Conservation (phyloP, 2,888 invertebrate genomes). For the Timema cristinae region DNA sequence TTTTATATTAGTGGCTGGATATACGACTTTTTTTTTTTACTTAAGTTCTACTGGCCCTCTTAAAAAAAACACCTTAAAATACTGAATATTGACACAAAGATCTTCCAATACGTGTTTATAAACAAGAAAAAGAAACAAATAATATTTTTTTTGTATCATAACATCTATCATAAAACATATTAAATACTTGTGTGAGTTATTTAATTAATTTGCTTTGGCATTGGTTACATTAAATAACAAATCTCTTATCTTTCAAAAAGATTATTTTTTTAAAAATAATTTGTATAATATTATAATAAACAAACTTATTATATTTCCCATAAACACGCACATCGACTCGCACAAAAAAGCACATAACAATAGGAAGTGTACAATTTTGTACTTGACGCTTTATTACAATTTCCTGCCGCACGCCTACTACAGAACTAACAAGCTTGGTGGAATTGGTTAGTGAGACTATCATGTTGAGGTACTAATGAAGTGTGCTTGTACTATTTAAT, state of each 20-base stretch:
- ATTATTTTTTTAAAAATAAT: conserved; percentile 10
- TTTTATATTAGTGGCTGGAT: not conserved
- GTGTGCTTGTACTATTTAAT: too few relatives aligned
- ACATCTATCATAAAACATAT: conserved; percentile 12
- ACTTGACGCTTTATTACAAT: not conserved
- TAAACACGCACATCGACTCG: too few relatives aligned
- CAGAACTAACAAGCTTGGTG: not conserved
- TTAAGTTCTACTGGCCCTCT: conserved; percentile 17
- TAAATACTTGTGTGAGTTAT: conserved; percentile 12
- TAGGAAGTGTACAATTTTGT: conserved; percentile 2
- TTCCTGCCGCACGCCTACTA: conserved; percentile 4
- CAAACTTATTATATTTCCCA: too few relatives aligned
- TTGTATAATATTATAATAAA: too few relatives aligned
- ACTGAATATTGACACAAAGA: conserved; percentile 6
- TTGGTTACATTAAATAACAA: conserved; percentile 48
- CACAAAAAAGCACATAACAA: not conserved
- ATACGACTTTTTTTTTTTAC: conserved; percentile 8
- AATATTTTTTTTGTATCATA: conserved; percentile 7
- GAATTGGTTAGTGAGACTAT: too few relatives aligned
- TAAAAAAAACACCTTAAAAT: not conserved
- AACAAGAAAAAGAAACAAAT: conserved; percentile 14
- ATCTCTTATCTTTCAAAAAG: not conserved
- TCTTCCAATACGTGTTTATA: not conserved
- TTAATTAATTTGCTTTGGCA: conserved; percentile 48
- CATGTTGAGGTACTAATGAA: too few relatives aligned